Base-by-base conservation (phyloP, 2,797 vertebrate species). In the Chaetodon trifasciatus region DNA sequence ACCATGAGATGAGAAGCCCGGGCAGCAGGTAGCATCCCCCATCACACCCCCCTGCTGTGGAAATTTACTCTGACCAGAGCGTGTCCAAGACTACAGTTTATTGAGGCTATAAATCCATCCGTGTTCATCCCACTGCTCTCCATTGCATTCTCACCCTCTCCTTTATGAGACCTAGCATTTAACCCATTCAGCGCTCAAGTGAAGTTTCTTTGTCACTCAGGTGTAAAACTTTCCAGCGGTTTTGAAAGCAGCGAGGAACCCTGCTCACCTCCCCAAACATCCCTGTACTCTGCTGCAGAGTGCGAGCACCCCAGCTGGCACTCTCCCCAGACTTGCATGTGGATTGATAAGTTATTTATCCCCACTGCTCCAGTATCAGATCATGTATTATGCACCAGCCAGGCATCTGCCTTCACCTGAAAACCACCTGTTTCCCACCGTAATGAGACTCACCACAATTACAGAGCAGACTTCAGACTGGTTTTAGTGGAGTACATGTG, bases 371-470 rank as follows among this genome's bases (percentile, higher is more conserved):
- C 88, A 77, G 88, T 93, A 90, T 93, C 94, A 94, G 81, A 80
- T 87, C 90, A 92, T 94, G 42, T 63, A 91, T 94, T 90, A 95
- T 94, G 90, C 85, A 94, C 12, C 4, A 83, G 81, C 32, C 65
- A 53, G 79, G 28, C 85, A 83, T 82, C 89, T 90, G 86, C 86
- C 87, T 70, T 76, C 74, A 74, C 85, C 83, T 89, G 91, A 88
- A 91, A 90, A 90, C 91, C 93, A 94, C 86, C 93, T 94, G 92
- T 91, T 90, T 89, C 46, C 61, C 49, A 24, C 49, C 5, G 1
- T 67, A 75, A 82, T 75, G 49, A 65, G 64, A 78, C 61, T 42
- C 70, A 56, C 6, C 32, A 50, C 32, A 19, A 10, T 40, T 47
- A 13, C 44, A 70, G 47, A 62, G 74, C n/a, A 42, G 53, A 46